Evolutionary conservation across 2,113 vertebrate genomes (phyloP).

Genomic region (Sisor rabdophorus): DNA sequence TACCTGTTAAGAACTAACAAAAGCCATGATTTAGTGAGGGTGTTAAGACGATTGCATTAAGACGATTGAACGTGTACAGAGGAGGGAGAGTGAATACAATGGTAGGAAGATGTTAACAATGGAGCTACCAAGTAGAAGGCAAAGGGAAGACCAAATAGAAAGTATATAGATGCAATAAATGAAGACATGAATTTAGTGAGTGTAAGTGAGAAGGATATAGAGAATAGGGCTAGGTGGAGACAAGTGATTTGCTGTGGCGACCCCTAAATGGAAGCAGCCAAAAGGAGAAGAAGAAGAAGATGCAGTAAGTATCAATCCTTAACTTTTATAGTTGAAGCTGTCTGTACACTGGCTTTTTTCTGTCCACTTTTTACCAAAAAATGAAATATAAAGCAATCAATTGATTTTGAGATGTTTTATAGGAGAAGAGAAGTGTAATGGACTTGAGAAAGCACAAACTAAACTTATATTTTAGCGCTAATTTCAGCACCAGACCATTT

Average conservation of each 20-base stretch:
- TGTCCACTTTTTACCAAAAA: background rate
- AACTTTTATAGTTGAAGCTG: background rate
- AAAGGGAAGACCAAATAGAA: no score
- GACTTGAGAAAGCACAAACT: background rate
- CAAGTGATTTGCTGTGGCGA: no score
- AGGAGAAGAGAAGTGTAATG: background rate
- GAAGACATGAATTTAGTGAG: no score
- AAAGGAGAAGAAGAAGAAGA: no score
- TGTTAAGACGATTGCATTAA: background rate
- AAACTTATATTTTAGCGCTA: background rate
- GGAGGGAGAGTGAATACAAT: no score
- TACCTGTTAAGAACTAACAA: background rate
- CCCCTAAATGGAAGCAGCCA: no score
- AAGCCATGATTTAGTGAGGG: background rate
- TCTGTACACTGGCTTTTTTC: background rate
- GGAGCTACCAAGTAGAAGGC: no score
- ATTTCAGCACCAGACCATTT: background rate
- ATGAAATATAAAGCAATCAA: background rate
- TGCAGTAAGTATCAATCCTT: background rate
- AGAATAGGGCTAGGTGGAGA: no score
- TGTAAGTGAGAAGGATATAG: no score
- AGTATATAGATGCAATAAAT: no score
- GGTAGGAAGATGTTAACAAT: no score
- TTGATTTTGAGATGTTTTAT: slow-evolving; percentile 2
- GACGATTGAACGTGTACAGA: no score